These are phyloP conservation scores for Pongo pygmaeus DNA, from an alignment of 2,113 vertebrate genomes.

Conservation along the genomic window DNA sequence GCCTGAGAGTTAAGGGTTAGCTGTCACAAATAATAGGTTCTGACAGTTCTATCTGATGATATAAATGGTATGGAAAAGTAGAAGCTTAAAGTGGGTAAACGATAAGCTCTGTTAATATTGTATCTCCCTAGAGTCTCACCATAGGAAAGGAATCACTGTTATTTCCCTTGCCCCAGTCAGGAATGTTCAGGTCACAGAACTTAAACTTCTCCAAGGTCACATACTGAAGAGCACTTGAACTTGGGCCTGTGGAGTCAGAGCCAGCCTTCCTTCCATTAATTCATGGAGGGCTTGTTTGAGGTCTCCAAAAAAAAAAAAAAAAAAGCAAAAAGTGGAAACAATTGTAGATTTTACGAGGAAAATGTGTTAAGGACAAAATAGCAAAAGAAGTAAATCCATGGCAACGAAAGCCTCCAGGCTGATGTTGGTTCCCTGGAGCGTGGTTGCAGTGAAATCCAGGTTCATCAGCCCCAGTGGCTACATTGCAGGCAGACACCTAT, in stretches of 20 bases:
- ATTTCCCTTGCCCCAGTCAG: no score
- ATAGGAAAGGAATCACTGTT: fast-evolving
- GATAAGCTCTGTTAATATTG: no score
- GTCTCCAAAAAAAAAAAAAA: no score
- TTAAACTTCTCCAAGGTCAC: background rate
- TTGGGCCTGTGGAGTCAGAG: background rate
- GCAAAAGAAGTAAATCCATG: fast-evolving
- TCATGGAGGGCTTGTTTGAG: no score
- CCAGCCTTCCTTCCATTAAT: fast-evolving
- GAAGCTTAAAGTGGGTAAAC: fast-evolving
- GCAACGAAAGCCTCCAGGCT: fast-evolving
- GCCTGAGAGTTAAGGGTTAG: no score
- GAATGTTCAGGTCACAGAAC: background rate
- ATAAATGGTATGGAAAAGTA: fast-evolving
- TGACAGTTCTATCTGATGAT: fast-evolving
- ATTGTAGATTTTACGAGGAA: background rate
- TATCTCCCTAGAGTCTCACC: fast-evolving
- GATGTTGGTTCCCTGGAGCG: fast-evolving
- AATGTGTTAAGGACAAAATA: fast-evolving
- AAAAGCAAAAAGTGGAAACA: background rate
- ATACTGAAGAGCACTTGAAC: fast-evolving
- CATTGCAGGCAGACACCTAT: fast-evolving
- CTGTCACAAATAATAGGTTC: no score
- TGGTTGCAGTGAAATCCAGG: no score
- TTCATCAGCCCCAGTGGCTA: fast-evolving